phyloP scores from a whole-genome alignment of 2,113 vertebrate species.

The Bubo blakistoni region DNA sequence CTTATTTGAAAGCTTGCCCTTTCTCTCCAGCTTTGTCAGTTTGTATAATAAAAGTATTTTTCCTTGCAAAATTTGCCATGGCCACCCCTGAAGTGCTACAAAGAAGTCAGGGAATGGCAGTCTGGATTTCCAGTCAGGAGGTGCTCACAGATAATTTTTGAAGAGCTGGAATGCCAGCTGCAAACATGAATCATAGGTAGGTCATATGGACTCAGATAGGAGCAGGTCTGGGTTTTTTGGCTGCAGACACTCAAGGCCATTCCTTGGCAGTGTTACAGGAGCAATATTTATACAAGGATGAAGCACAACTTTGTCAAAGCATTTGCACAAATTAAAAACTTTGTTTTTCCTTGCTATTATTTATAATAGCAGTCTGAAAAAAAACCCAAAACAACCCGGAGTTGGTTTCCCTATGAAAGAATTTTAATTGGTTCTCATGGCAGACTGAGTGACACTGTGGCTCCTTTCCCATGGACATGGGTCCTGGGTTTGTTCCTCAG shows the following conservation, averaged over 20 bases:
- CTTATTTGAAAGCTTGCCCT: not conserved
- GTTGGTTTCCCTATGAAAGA: not conserved
- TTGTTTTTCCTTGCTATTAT: conserved; percentile 30
- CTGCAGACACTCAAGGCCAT: conserved; percentile 7
- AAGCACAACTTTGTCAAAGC: conserved; percentile 18
- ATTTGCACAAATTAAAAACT: conserved; percentile 37
- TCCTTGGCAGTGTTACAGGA: conserved; percentile 42
- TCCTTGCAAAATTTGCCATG: not conserved
- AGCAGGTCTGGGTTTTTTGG: not conserved
- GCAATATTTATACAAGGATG: conserved; percentile 49
- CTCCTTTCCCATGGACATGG: not conserved
- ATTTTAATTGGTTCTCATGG: conserved; percentile 6
- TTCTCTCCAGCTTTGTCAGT: not conserved
- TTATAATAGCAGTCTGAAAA: not conserved
- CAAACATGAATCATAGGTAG: not conserved
- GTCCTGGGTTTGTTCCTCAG: not conserved
- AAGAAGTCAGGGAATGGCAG: not conserved
- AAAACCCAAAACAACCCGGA: not conserved
- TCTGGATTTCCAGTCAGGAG: not conserved
- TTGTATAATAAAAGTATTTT: not conserved
- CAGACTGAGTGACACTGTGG: not conserved
- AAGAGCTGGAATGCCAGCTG: not conserved
- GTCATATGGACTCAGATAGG: not conserved
- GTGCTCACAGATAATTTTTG: not conserved
- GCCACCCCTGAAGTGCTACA: not conserved